phyloP scores from a whole-genome alignment of 2,797 vertebrate species.

The Chiloscyllium punctatum region DNA sequence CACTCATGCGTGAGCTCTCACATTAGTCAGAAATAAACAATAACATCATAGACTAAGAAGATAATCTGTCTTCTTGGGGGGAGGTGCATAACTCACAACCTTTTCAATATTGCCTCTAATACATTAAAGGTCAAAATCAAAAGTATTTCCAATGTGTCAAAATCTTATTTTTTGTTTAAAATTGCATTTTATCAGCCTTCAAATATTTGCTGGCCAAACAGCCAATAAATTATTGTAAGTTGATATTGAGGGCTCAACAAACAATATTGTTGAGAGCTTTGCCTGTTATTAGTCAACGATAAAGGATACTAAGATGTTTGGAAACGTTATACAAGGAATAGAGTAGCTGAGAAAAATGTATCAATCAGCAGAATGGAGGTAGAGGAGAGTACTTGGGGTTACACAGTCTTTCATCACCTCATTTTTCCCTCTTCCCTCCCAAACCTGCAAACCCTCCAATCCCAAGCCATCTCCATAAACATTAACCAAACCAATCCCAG shows the following conservation, averaged over 20 bases:
- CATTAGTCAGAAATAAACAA: background rate
- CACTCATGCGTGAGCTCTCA: background rate
- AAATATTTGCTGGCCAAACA: background rate
- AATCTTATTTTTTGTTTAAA: background rate
- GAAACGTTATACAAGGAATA: too few species aligned
- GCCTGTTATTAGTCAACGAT: background rate
- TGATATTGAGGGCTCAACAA: background rate
- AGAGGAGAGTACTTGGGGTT: background rate
- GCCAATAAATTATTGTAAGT: background rate
- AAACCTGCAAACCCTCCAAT: too few species aligned
- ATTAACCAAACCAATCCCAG: background rate
- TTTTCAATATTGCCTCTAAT: background rate
- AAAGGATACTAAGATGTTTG: background rate
- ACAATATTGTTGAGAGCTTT: background rate
- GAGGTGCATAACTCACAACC: background rate
- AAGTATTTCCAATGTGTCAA: background rate
- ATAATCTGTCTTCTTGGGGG: background rate
- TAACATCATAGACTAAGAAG: background rate
- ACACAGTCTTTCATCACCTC: background rate
- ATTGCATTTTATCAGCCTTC: background rate
- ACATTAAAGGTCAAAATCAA: background rate
- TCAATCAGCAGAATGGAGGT: too few species aligned
- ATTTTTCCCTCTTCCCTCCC: background rate
- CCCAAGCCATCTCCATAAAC: background rate
- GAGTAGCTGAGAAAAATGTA: too few species aligned